These are phyloP conservation scores for Erpetoichthys calabaricus DNA, from an alignment of 2,797 vertebrate species.

Conservation along the genomic window DNA sequence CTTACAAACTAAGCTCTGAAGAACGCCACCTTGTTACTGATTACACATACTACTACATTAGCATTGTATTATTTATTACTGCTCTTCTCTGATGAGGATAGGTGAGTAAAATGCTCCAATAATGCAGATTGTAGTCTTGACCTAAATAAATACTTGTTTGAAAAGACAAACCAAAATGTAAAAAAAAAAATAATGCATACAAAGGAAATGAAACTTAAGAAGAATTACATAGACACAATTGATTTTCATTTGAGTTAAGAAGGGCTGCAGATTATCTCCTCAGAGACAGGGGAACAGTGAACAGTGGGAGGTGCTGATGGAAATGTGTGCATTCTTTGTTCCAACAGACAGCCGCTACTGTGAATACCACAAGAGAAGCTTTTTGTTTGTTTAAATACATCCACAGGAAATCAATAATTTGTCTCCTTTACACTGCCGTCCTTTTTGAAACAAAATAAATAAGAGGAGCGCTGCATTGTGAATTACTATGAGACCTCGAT, in stretches of 20 bases:
- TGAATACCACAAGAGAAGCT: slow-evolving; percentile 1
- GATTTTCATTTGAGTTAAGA: slow-evolving; percentile 3
- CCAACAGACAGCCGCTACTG: slow-evolving; percentile 1
- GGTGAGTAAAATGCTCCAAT: too few relatives aligned
- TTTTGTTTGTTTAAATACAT: slow-evolving; percentile 3
- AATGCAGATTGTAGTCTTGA: background rate
- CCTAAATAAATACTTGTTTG: slow-evolving; percentile 1
- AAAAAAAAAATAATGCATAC: background rate
- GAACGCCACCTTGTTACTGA: too few relatives aligned
- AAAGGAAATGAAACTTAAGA: background rate
- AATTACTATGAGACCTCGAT: too few relatives aligned
- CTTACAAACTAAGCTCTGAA: too few relatives aligned
- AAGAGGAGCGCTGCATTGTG: too few relatives aligned
- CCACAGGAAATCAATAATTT: slow-evolving; percentile 8
- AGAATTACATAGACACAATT: slow-evolving; percentile 1
- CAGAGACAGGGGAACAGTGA: background rate
- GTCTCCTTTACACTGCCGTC: slow-evolving; percentile 3
- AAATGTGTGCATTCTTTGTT: slow-evolving; percentile 5
- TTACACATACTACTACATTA: too few relatives aligned
- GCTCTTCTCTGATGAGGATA: too few relatives aligned
- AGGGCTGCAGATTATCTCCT: slow-evolving; percentile 4
- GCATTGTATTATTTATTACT: too few relatives aligned
- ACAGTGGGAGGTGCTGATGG: slow-evolving; percentile 2
- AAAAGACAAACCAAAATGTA: background rate
- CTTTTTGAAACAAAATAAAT: background rate